Base-by-base conservation (phyloP, 2,113 vertebrate species). In the Aramus guarauna region DNA sequence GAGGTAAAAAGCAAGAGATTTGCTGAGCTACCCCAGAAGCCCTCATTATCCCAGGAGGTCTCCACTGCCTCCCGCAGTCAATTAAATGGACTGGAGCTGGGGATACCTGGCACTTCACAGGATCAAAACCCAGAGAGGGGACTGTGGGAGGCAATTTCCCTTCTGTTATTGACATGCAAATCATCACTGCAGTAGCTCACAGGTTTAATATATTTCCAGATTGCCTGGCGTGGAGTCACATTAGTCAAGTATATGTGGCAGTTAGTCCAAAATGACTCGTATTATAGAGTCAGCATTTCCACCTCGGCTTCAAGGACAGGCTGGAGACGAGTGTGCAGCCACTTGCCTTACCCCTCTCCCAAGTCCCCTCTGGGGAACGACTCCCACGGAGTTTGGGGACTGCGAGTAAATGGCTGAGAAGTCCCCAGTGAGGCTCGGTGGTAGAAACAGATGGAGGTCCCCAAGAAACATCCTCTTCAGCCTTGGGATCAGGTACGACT, bases 101-200 rank as follows among this genome's bases (percentile, higher is more conserved):
- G 79, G 34, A 23, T 77, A 72, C 53, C 64, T 52, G 58, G 74
- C 63, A 30, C 52, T 66, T n/a, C 19, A 9, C 30, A 15, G 73
- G 87, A 55, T 74, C 59, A 53, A 71, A 85, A 22, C 26, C 26
- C 43, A 20, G 62, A 48, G 21, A 64, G 66, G 50, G 82, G 60
- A 9, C 18, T 2, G 72, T 20, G 50, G 89, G 29, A 83, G 66
- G 92, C 88, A 63, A 68, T 91, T 80, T 81, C 88, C 74, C 64
- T 20, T n/a, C 88, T 32, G 63, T 24, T 81, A 73, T 64, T 78
- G 71, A 74, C 89, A 89, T 86, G 89, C 92, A 96, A 90, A 96
- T 90, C 76, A 86, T 27, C 9, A 0, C 81, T 7, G 56, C 76
- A 37, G 89, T 4, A 86, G 76, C 89, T 90, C 81, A 12, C 0